Percentiles rank a stretch among this genome's conserved stretches.
Conservation (phyloP, 2,888 invertebrate species). For the Ditylenchus weischeri region DNA sequence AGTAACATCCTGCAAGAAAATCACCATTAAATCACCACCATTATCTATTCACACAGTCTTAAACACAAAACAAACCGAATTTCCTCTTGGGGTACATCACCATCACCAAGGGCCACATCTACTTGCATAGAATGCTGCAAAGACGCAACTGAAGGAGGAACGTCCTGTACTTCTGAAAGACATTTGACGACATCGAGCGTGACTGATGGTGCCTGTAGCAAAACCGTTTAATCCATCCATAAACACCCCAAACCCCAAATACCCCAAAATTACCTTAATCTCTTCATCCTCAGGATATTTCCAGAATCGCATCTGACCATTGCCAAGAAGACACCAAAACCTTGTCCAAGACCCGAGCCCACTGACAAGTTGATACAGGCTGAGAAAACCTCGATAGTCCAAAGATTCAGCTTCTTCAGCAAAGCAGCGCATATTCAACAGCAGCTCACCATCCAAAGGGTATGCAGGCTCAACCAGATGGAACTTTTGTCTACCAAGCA, state of each 20-base stretch:
- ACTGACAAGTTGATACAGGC: slow-evolving; percentile 90
- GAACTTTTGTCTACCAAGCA: slow-evolving; percentile 74
- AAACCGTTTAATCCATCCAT: background rate
- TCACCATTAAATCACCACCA: no score
- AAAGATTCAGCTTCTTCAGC: slow-evolving; percentile 62
- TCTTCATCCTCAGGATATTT: slow-evolving; percentile 94
- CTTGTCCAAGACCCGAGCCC: slow-evolving; percentile 96
- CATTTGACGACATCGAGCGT: slow-evolving; percentile 24
- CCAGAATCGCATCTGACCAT: slow-evolving; percentile 81
- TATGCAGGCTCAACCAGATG: slow-evolving; percentile 65
- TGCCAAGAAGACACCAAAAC: slow-evolving; percentile 80
- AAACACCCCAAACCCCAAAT: no score
- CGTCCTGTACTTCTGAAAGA: slow-evolving; percentile 20
- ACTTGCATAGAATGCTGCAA: slow-evolving; percentile 34
- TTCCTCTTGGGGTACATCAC: slow-evolving; percentile 19
- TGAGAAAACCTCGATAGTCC: slow-evolving; percentile 62
- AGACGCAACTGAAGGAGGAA: slow-evolving; percentile 29
- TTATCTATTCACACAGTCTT: background rate
- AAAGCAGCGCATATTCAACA: slow-evolving; percentile 75
- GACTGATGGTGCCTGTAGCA: slow-evolving; percentile 21
- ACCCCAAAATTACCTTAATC: slow-evolving; percentile 58
- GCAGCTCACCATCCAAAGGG: slow-evolving; percentile 79
- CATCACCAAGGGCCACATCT: slow-evolving; percentile 13
- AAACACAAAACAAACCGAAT: slow-evolving; percentile 11
- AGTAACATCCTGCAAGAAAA: slow-evolving; percentile 72